phyloP scores from a whole-genome alignment of 2,888 invertebrate genomes.

The Anthophora plumipes region DNA sequence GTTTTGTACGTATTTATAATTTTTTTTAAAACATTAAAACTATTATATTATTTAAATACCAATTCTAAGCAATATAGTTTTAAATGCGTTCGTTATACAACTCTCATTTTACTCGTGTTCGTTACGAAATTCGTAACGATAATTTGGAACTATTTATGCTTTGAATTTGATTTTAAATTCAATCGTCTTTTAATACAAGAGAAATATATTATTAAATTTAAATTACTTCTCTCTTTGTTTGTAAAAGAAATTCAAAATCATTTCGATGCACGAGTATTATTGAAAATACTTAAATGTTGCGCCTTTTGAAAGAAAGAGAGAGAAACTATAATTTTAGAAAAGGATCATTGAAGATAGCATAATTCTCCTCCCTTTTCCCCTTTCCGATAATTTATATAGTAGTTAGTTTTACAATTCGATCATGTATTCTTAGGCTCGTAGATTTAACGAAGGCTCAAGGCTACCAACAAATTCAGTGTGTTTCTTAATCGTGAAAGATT shows the following conservation, averaged over 20 bases:
- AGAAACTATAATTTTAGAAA: conserved; percentile 50
- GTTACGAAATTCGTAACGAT: conserved; percentile 13
- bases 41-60: conserved; percentile 1
- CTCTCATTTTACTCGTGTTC: conserved; percentile 10
- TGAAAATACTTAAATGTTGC: conserved; percentile 54
- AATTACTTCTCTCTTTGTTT: not conserved
- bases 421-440: conserved; percentile 42
- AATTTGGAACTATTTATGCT: not conserved
- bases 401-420: conserved; percentile 52
- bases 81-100: conserved; percentile 7
- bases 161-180: not conserved
- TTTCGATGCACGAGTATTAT: not conserved
- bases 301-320: conserved; percentile 44
- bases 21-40: not conserved
- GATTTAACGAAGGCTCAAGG: conserved; percentile 44
- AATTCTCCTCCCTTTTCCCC: conserved; percentile 43
- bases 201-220: not conserved
- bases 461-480: conserved; percentile 50
- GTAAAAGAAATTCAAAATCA: not conserved
- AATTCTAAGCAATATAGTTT: not conserved
- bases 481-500: conserved; percentile 37
- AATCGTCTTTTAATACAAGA: not conserved
- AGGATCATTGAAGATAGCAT: conserved; percentile 43
- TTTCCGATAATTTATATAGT: conserved; percentile 51
- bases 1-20: not conserved